These are phyloP conservation scores for Anarsia innoxiella DNA, from an alignment of 2,888 invertebrate genomes.

Conservation along the genomic window DNA sequence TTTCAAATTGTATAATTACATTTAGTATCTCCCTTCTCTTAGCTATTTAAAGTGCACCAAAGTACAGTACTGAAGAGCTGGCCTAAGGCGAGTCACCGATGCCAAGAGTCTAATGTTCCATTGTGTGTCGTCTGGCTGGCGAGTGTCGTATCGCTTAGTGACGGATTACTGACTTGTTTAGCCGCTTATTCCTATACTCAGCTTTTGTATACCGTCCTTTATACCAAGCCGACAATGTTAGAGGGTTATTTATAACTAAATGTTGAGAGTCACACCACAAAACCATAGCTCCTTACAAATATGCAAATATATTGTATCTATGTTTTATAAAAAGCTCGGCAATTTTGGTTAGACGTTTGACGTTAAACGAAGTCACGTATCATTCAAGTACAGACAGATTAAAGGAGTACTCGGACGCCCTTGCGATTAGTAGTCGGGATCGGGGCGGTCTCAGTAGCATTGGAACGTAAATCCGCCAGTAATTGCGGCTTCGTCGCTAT, in stretches of 20 bases:
- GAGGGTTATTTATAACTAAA: neutral
- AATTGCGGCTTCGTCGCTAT: conserved; percentile 62
- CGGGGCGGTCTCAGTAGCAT: conserved; percentile 34
- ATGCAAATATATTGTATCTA: too few relatives aligned
- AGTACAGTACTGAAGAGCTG: neutral
- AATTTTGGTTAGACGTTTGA: conserved; percentile 6
- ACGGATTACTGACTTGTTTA: conserved; percentile 53
- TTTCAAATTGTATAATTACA: conserved; percentile 2
- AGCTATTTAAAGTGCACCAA: conserved; percentile 5
- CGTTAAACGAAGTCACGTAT: conserved; percentile 48
- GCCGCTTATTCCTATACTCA: conserved; percentile 38
- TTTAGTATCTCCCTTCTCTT: too few relatives aligned
- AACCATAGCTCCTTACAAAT: too few relatives aligned
- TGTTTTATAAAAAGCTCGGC: too few relatives aligned
- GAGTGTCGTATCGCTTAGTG: conserved; percentile 41
- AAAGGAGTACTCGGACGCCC: conserved; percentile 45
- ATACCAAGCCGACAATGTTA: conserved; percentile 23
- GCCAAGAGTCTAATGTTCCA: conserved; percentile 30
- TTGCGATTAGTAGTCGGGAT: conserved; percentile 48
- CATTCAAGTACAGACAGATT: conserved; percentile 50
- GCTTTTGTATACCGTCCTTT: conserved; percentile 34
- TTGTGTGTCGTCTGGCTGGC: conserved; percentile 41
- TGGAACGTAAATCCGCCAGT: conserved; percentile 56
- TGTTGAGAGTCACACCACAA: too few relatives aligned
- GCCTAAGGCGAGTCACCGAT: conserved; percentile 3